These are phyloP conservation scores for Hipposideros armiger DNA, from an alignment of 2,113 vertebrate species.

Conservation along the genomic window DNA sequence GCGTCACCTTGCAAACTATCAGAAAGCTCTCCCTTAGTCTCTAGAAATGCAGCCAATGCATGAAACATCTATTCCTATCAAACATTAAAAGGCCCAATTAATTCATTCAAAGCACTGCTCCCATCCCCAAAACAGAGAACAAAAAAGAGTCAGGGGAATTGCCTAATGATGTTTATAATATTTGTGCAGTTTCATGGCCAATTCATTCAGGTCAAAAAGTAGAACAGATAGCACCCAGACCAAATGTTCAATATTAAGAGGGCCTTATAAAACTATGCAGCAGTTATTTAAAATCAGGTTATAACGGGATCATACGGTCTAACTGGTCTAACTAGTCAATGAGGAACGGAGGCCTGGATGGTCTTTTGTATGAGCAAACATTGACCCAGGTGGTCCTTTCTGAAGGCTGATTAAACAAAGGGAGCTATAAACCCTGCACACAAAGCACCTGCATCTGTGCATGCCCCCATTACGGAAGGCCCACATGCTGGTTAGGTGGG, in stretches of 20 bases:
- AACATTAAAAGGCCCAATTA: neutral
- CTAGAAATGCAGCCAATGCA: neutral
- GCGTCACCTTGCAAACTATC: neutral
- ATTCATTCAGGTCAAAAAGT: slow-evolving; percentile 33
- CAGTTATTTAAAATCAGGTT: slow-evolving; percentile 46
- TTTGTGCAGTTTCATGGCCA: slow-evolving; percentile 36
- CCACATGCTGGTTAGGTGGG: too few relatives aligned
- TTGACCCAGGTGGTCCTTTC: neutral
- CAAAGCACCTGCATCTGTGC: too few relatives aligned
- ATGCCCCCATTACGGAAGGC: neutral
- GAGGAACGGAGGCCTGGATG: neutral
- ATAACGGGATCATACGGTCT: slow-evolving; percentile 18
- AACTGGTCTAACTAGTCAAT: neutral
- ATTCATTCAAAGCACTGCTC: neutral
- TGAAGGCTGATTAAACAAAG: neutral
- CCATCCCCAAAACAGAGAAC: neutral
- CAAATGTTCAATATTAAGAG: slow-evolving; percentile 36
- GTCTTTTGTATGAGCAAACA: neutral
- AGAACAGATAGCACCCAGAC: slow-evolving; percentile 15
- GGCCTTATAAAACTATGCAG: slow-evolving; percentile 4
- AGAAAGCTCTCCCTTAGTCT: neutral
- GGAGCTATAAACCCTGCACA: neutral
- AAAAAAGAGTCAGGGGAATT: neutral
- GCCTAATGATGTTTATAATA: neutral
- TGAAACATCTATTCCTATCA: neutral